phyloP scores from a whole-genome alignment of 2,888 invertebrate genomes.

The Heliconius charithonia region DNA sequence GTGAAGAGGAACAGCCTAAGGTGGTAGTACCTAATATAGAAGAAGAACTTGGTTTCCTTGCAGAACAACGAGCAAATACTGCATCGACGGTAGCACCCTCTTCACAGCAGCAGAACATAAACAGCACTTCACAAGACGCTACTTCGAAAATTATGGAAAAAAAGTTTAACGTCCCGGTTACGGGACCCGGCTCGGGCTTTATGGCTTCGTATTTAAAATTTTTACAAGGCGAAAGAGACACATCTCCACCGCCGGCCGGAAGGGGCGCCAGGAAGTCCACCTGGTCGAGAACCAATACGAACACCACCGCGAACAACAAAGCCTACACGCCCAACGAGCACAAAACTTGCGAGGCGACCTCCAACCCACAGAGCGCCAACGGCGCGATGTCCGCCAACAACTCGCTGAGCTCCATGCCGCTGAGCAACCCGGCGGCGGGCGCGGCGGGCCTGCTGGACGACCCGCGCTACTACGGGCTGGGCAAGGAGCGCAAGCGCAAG shows the following conservation, averaged over 20 bases:
- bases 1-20: slow-evolving; percentile 89
- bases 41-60: slow-evolving; percentile 92
- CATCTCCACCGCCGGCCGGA: slow-evolving; percentile 90
- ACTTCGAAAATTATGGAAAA: slow-evolving; percentile 83
- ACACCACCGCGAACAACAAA: slow-evolving; percentile 72
- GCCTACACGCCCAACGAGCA: slow-evolving; percentile 71
- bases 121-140: slow-evolving; percentile 79
- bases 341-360: slow-evolving; percentile 69
- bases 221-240: slow-evolving; percentile 91
- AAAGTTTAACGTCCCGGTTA: slow-evolving; percentile 84
- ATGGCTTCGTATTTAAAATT: slow-evolving; percentile 95
- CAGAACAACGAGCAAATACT: slow-evolving; percentile 84
- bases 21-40: slow-evolving; percentile 95
- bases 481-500: slow-evolving; percentile 88
- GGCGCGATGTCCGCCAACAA: slow-evolving; percentile 72
- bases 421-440: slow-evolving; percentile 69
- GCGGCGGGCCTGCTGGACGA: slow-evolving; percentile 80
- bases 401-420: slow-evolving; percentile 68
- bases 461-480: slow-evolving; percentile 88
- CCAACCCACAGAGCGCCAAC: slow-evolving; percentile 73
- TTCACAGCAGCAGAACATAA: slow-evolving; percentile 79
- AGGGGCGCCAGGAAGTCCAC: slow-evolving; percentile 87
- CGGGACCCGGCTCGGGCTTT: slow-evolving; percentile 88
- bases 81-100: slow-evolving; percentile 81
- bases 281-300: slow-evolving; percentile 83